A percentile compares a stretch with the other conserved stretches of the same genome.
These are phyloP conservation scores for Aproaerema taeniolella DNA, from an alignment of 2,888 invertebrate species.

Conservation along the genomic window DNA sequence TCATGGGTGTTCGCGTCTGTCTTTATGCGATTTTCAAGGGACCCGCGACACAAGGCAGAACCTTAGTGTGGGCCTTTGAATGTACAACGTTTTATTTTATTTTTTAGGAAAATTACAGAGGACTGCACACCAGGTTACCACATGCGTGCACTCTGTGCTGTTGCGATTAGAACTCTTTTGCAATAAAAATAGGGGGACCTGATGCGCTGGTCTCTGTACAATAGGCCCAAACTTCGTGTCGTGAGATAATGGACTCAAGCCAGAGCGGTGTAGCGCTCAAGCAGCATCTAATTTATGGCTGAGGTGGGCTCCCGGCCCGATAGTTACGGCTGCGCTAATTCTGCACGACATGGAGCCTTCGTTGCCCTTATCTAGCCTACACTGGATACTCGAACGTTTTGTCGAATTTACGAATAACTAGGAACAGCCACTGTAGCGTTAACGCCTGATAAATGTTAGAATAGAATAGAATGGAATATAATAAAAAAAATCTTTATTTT, in stretches of 20 bases:
- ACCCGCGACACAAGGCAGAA: no score
- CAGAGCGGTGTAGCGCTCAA: conserved; percentile 53
- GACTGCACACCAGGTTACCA: no score
- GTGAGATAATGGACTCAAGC: conserved; percentile 34
- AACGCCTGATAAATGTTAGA: not conserved
- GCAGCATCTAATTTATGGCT: conserved; percentile 70
- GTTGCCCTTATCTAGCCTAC: conserved; percentile 22
- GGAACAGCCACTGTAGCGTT: not conserved
- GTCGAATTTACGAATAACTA: not conserved
- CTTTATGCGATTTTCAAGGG: no score
- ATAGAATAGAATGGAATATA: not conserved
- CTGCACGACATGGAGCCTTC: conserved; percentile 40
- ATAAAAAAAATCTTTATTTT: no score
- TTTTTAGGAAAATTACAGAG: no score
- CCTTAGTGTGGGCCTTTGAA: no score
- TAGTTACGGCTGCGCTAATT: conserved; percentile 67
- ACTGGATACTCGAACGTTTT: not conserved
- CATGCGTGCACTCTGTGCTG: no score
- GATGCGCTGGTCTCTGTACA: no score
- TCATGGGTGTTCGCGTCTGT: no score
- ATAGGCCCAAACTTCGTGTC: not conserved
- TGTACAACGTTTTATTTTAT: no score
- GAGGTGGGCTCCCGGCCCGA: conserved; percentile 62
- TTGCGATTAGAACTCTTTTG: no score
- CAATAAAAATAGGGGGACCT: no score